phyloP scores from a whole-genome alignment of 2,797 vertebrate species.

The Poeciliopsis gracilis region DNA sequence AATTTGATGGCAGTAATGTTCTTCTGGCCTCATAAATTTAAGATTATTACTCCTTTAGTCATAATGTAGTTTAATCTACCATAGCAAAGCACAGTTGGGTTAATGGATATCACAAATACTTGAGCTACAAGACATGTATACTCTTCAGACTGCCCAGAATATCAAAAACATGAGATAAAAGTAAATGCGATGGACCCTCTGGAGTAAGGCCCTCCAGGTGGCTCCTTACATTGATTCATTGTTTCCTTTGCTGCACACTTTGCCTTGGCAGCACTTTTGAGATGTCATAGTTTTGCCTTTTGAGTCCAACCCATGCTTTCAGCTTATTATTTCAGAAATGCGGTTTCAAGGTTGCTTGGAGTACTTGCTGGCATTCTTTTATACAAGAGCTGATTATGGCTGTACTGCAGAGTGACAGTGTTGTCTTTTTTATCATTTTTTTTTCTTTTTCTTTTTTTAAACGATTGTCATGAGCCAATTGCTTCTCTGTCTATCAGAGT shows the following conservation, averaged over 20 bases:
- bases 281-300: conserved; percentile 62
- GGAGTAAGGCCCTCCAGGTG: conserved; percentile 72
- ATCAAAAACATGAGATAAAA: conserved; percentile 57
- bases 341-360: conserved; percentile 68
- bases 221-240: conserved; percentile 77
- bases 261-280: conserved; percentile 71
- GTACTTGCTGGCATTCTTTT: conserved; percentile 34
- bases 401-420: conserved; percentile 14
- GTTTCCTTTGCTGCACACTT: conserved; percentile 70
- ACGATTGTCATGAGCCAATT: not conserved
- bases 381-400: conserved; percentile 38
- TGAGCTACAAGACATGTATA: conserved; percentile 60
- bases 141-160: conserved; percentile 64
- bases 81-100: conserved; percentile 60
- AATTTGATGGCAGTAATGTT: conserved; percentile 30
- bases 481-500: conserved; percentile 1
- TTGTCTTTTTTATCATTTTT: not conserved
- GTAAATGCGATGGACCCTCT: conserved; percentile 64
- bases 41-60: conserved; percentile 46
- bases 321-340: conserved; percentile 65
- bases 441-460: not conserved
- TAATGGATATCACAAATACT: conserved; percentile 71
- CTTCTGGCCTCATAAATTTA: conserved; percentile 47
- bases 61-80: conserved; percentile 67
- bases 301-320: conserved; percentile 57